Evolutionary conservation across 2,797 vertebrate species (phyloP).

Genomic region (Anolis apletophallus): DNA sequence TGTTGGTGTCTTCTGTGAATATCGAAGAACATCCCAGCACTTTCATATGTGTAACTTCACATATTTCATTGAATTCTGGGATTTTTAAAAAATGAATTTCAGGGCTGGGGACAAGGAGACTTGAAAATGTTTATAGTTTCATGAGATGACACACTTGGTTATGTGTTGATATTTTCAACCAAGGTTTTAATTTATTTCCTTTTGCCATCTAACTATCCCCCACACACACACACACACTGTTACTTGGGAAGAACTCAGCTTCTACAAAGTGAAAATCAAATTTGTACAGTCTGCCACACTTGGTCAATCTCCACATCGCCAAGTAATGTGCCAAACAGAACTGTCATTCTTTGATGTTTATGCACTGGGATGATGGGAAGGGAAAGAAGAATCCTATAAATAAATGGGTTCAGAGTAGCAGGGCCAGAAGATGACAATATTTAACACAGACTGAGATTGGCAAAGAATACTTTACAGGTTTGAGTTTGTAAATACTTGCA

Average conservation of each 20-base stretch:
- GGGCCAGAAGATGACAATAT: slow-evolving; percentile 31
- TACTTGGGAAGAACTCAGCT: slow-evolving; percentile 9
- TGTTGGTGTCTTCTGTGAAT: background rate
- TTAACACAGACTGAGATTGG: slow-evolving; percentile 40
- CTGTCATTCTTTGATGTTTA: slow-evolving; percentile 34
- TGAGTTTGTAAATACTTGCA: slow-evolving; percentile 12
- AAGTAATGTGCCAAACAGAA: slow-evolving; percentile 23
- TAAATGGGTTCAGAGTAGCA: slow-evolving; percentile 28
- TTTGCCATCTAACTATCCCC: background rate
- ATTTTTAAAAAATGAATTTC: background rate
- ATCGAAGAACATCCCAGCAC: background rate
- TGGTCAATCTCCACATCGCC: slow-evolving; percentile 16
- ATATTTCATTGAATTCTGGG: background rate
- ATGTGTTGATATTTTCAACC: background rate
- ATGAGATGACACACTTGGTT: background rate
- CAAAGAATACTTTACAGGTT: slow-evolving; percentile 27
- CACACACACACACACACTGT: background rate
- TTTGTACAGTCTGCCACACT: slow-evolving; percentile 26
- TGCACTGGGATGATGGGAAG: background rate
- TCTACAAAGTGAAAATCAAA: slow-evolving; percentile 30
- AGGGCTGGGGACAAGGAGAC: background rate
- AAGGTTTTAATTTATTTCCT: background rate
- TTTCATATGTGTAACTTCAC: background rate
- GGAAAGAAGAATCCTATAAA: slow-evolving; percentile 30
- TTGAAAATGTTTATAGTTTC: background rate